Evolutionary conservation across 2,797 vertebrate genomes (phyloP).

Genomic region (Picus viridis): DNA sequence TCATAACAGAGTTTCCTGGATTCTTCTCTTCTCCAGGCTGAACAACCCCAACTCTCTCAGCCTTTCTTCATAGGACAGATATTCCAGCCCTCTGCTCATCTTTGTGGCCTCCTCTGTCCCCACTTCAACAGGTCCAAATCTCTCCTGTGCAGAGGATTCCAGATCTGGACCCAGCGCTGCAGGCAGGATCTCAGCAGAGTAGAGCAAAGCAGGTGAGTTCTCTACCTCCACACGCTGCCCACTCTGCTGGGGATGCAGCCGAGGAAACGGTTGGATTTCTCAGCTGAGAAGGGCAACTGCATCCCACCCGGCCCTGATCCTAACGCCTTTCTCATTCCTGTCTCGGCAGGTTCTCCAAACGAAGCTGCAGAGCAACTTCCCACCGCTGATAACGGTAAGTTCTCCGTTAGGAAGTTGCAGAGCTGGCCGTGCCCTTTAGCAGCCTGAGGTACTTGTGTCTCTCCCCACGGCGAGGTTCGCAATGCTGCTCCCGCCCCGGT

Average conservation of each 20-base stretch:
- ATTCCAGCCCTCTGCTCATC: background rate
- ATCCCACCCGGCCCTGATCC: background rate
- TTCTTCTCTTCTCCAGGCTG: background rate
- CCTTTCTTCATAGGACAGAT: background rate
- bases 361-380: background rate
- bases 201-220: too few species aligned
- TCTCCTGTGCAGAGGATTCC: background rate
- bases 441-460: background rate
- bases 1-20: background rate
- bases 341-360: background rate
- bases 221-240: background rate
- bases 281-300: background rate
- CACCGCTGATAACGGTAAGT: rapidly evolving
- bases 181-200: background rate
- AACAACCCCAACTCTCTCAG: background rate
- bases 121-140: background rate
- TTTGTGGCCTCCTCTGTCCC: background rate
- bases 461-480: background rate
- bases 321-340: rapidly evolving
- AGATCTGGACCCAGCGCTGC: background rate
- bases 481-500: background rate
- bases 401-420: rapidly evolving
- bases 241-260: too few species aligned
- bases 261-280: background rate
- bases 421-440: background rate